Conservation (phyloP, 2,888 invertebrate genomes). For the Diarsia rubi region DNA sequence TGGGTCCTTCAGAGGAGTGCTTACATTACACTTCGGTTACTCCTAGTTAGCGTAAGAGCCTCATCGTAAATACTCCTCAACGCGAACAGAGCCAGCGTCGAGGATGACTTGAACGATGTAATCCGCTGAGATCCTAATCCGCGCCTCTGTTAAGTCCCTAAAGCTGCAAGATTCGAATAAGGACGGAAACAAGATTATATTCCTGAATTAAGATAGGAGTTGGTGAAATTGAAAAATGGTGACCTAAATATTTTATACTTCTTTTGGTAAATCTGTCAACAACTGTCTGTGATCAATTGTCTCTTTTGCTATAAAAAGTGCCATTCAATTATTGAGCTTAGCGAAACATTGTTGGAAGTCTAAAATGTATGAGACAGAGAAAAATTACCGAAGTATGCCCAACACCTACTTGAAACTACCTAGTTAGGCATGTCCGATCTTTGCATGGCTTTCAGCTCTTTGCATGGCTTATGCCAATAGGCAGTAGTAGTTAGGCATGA, state of each 20-base stretch:
- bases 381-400: background rate
- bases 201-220: conserved; percentile 25
- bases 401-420: background rate
- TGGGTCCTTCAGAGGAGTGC: conserved; percentile 39
- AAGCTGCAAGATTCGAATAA: conserved; percentile 34
- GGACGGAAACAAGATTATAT: conserved; percentile 50
- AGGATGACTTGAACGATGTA: conserved; percentile 38
- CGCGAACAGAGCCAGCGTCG: conserved; percentile 11
- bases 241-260: background rate
- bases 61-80: conserved; percentile 49
- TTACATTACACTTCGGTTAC: conserved; percentile 48
- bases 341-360: background rate
- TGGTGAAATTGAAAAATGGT: conserved; percentile 15
- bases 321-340: background rate
- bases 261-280: background rate
- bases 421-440: background rate
- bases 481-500: background rate
- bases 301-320: background rate
- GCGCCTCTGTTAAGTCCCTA: conserved; percentile 41
- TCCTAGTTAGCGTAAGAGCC: conserved; percentile 22
- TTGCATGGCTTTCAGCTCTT: background rate
- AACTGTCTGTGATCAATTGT: background rate
- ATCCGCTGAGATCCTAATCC: conserved; percentile 54
- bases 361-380: background rate
- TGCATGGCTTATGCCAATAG: background rate